Percentiles rank a stretch among this genome's conserved stretches.
These are phyloP conservation scores for Danaus plexippus DNA, from an alignment of 1,140 invertebrate genomes.

Conservation along the genomic window DNA sequence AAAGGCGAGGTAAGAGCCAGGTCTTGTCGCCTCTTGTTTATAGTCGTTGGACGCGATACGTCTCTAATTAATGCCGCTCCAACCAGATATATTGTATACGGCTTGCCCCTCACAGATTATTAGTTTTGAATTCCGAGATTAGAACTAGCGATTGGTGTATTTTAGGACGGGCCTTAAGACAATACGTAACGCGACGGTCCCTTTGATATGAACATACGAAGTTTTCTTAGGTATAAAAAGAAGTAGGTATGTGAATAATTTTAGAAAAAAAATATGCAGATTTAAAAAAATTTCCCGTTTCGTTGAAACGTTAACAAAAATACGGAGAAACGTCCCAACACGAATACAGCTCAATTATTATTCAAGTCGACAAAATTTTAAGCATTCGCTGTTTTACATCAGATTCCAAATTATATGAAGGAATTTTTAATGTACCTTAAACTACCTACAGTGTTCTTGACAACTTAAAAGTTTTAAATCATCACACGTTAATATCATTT, in stretches of 20 bases:
- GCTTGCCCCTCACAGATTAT: slow-evolving; percentile 31
- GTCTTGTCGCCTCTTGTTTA: slow-evolving; percentile 59
- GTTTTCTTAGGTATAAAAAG: slow-evolving; percentile 8
- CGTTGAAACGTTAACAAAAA: slow-evolving; percentile 4
- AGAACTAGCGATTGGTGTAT: slow-evolving; percentile 26
- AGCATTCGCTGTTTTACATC: no score
- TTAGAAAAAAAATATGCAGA: slow-evolving; percentile 5
- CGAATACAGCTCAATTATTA: no score
- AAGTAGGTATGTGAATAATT: slow-evolving; percentile 7
- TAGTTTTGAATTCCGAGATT: slow-evolving; percentile 39
- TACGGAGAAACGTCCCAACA: no score
- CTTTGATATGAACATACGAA: slow-evolving; percentile 1
- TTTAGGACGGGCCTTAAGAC: slow-evolving; percentile 3
- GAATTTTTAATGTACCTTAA: no score
- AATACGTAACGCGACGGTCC: no score
- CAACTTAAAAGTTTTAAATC: no score
- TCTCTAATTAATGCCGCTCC: slow-evolving; percentile 58
- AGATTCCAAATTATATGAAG: no score
- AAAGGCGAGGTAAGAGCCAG: slow-evolving; percentile 57
- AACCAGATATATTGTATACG: slow-evolving; percentile 45
- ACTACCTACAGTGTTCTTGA: no score
- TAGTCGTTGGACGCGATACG: slow-evolving; percentile 51
- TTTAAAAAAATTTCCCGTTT: neutral
- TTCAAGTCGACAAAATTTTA: no score
- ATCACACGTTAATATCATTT: no score